A percentile compares a stretch with the other conserved stretches of the same genome.
These are phyloP conservation scores for Nebria ingens DNA, from an alignment of 1,140 invertebrate species.

Conservation along the genomic window DNA sequence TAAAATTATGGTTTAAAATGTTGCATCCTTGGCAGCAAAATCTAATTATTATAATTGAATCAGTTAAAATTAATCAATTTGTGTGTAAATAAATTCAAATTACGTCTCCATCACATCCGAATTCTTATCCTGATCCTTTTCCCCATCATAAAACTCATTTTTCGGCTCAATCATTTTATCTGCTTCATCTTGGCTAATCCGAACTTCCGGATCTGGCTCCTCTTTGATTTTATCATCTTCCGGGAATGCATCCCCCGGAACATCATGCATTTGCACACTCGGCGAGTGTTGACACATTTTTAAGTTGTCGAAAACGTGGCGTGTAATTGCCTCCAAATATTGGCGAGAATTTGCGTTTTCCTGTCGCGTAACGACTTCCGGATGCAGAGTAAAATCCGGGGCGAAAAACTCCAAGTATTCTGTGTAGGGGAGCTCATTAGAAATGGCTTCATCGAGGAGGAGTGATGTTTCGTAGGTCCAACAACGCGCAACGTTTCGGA, in stretches of 20 bases:
- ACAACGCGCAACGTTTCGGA: constrained; percentile 94
- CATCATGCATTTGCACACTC: constrained; percentile 87
- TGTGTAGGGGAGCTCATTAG: constrained; percentile 84
- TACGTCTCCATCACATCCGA: constrained; percentile 22
- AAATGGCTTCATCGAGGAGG: constrained; percentile 80
- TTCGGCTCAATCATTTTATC: constrained; percentile 78
- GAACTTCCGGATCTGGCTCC: constrained; percentile 71
- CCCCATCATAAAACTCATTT: constrained; percentile 91
- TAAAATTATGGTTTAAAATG: no score
- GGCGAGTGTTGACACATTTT: constrained; percentile 85
- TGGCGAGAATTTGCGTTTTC: constrained; percentile 91
- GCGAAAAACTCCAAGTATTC: constrained; percentile 95
- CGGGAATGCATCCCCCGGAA: constrained; percentile 63
- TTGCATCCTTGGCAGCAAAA: no score
- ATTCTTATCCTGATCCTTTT: constrained; percentile 67
- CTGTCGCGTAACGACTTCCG: constrained; percentile 70
- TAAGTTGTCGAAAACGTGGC: constrained; percentile 73
- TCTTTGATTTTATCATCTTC: constrained; percentile 59
- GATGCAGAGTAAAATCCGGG: constrained; percentile 88
- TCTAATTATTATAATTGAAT: no score
- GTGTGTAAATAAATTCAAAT: no score
- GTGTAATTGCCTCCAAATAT: constrained; percentile 55
- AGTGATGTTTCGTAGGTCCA: constrained; percentile 99
- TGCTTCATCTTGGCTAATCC: constrained; percentile 66
- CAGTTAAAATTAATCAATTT: no score